Base-by-base conservation (phyloP, 2,888 invertebrate genomes). In the Agonopterix subpropinquella region DNA sequence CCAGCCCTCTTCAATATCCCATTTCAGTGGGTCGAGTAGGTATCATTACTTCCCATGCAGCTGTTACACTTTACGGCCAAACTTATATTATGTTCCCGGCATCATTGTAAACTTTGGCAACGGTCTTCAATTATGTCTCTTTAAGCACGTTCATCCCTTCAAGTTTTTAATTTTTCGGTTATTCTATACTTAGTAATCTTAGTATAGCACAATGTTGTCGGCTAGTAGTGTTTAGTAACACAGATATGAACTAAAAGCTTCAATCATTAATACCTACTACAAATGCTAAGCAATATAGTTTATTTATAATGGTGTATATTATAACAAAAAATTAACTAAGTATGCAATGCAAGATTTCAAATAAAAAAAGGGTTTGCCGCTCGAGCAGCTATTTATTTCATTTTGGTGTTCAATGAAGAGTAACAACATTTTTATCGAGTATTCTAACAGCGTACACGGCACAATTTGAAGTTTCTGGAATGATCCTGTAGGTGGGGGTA, bases 51-150 rank as follows among this genome's bases (percentile, higher is more conserved):
- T 69, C 62, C 66, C 74, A 74, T 74, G 74, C 82, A 84, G 83
- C 81, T 83, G 87, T 83, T 84, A 83, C 85, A 71, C 59, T 82
- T 85, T 80, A 80, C 74, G 74, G 62, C 62, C 69, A 54, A 85
- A 85, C 80, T 85, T 83, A 72, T 77, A 78, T 81, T 80, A 83
- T 76, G 77, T 73, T 74, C 69, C 64, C 57, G 67, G 67, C 73
- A 73, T 76, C 74, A 77, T 74, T 77, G 70, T 73, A 71, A 80
- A 78, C 65, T 80, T 78, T 55, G 64, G 62, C 65, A 74, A 68
- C 68, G 7, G 67, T 64, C 65, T 62, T 64, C 65, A 70, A 73
- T 75, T 72, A 73, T 57, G 61, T 54, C 53, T 45, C 54, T 47
- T 49, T 11, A 41, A 47, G 41, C 18, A 41, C 35, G 28, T 36